Evolutionary conservation across 2,113 vertebrate genomes (phyloP).

Genomic region (Numenius arquata): DNA sequence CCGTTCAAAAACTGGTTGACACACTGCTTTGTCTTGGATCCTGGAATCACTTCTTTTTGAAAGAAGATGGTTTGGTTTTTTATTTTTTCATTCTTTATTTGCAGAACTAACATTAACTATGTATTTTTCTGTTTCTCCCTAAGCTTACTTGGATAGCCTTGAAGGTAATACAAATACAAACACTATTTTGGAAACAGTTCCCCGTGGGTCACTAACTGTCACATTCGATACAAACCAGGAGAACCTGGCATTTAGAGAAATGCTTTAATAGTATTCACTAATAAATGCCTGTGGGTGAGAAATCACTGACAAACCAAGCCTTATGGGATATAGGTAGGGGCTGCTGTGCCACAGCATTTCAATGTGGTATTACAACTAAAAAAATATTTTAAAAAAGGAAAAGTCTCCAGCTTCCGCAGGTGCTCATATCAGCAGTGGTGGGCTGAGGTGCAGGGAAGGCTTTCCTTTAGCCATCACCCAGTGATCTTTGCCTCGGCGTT

Average conservation of each 20-base stretch:
- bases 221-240: not conserved
- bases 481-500: not conserved
- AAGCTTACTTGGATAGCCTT: conserved; percentile 99
- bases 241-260: not conserved
- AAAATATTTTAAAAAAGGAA: too few relatives aligned
- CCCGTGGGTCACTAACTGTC: conserved; percentile 49
- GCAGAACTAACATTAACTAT: conserved; percentile 73
- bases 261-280: not conserved
- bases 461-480: not conserved
- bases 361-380: not conserved
- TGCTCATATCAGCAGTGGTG: not conserved
- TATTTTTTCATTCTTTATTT: conserved; percentile 28
- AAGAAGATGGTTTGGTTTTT: conserved; percentile 16
- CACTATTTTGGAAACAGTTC: conserved; percentile 55
- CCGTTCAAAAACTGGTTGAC: not conserved
- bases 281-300: not conserved
- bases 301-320: not conserved
- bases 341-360: not conserved
- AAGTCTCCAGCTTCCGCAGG: not conserved
- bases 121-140: conserved; percentile 82
- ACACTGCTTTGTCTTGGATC: not conserved
- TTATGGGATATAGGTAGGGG: not conserved
- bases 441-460: not conserved
- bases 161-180: conserved; percentile 89
- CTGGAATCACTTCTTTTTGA: not conserved